A percentile compares a stretch with the other conserved stretches of the same genome.
These are phyloP conservation scores for Ferdinandea cuprea DNA, from an alignment of 2,888 invertebrate genomes.

Conservation along the genomic window DNA sequence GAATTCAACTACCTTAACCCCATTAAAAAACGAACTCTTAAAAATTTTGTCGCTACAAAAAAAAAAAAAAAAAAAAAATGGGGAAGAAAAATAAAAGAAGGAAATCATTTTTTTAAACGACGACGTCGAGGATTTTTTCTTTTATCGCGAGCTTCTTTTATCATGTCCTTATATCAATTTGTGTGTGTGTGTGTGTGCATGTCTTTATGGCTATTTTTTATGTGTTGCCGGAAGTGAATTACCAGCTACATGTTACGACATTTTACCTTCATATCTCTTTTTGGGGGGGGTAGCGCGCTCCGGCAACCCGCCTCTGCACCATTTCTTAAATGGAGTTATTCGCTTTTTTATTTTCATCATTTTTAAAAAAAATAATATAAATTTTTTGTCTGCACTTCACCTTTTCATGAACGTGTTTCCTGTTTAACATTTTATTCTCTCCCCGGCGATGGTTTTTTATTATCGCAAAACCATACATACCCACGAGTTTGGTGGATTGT, in stretches of 20 bases:
- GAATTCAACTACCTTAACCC: constrained; percentile 38
- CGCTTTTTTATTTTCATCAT: constrained; percentile 34
- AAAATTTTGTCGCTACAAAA: constrained; percentile 25
- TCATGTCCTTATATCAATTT: constrained; percentile 29
- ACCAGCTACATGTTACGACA: constrained; percentile 70
- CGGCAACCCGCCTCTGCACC: constrained; percentile 49
- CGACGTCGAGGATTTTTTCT: constrained; percentile 42
- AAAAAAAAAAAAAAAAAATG: constrained; percentile 22
- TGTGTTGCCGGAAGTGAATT: constrained; percentile 69
- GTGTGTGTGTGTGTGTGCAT: constrained; percentile 1
- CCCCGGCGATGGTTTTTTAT: constrained; percentile 21
- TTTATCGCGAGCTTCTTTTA: constrained; percentile 54
- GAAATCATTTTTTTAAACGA: constrained; percentile 38
- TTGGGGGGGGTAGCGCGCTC: too few species aligned
- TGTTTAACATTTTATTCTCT: constrained; percentile 60
- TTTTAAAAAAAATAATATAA: too few species aligned
- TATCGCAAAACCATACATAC: constrained; percentile 42
- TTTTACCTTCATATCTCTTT: constrained; percentile 39
- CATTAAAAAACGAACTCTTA: constrained; percentile 41
- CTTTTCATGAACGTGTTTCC: constrained; percentile 61
- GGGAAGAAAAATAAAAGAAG: constrained; percentile 20
- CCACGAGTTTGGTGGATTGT: constrained; percentile 6
- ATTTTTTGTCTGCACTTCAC: constrained; percentile 15
- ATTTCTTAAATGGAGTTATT: constrained; percentile 68
- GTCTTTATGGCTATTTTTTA: constrained; percentile 64